Percentiles rank a stretch among this genome's conserved stretches.
phyloP scores from a whole-genome alignment of 2,113 vertebrate genomes.

The Aptenodytes patagonicus region DNA sequence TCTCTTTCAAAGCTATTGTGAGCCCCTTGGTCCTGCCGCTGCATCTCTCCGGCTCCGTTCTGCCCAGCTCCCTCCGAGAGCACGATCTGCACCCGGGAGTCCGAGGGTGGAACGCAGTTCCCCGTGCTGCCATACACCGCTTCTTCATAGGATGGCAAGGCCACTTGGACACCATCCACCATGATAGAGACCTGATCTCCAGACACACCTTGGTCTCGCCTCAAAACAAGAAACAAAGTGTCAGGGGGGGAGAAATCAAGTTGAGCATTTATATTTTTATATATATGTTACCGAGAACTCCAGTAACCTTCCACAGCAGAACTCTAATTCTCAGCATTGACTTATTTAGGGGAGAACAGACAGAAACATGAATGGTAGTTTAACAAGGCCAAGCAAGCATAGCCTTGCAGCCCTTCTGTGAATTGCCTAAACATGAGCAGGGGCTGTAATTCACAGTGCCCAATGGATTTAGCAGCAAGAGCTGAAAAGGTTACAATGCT shows the following conservation, averaged over 20 bases:
- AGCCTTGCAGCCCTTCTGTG: background rate
- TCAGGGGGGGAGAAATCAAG: background rate
- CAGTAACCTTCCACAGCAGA: background rate
- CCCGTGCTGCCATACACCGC: slow-evolving; percentile 92
- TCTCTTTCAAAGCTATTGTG: slow-evolving; percentile 72
- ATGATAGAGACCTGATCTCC: slow-evolving; percentile 92
- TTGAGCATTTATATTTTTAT: background rate
- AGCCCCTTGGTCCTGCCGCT: slow-evolving; percentile 60
- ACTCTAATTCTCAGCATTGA: background rate
- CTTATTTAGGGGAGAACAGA: background rate
- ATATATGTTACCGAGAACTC: background rate
- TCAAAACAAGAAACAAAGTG: slow-evolving; percentile 33
- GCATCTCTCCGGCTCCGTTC: slow-evolving; percentile 50
- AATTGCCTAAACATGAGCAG: background rate
- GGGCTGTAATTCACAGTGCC: background rate
- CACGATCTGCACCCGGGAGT: slow-evolving; percentile 92
- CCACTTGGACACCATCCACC: slow-evolving; percentile 95
- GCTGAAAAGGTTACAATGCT: background rate
- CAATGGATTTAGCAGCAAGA: background rate
- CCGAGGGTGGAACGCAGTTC: slow-evolving; percentile 77
- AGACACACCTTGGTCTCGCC: slow-evolving; percentile 92
- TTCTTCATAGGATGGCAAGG: slow-evolving; percentile 96
- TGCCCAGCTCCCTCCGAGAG: slow-evolving; percentile 84
- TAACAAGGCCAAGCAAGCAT: background rate
- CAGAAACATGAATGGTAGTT: background rate